These are phyloP conservation scores for Marmota flaviventris DNA, from an alignment of 2,113 vertebrate genomes.

Conservation along the genomic window DNA sequence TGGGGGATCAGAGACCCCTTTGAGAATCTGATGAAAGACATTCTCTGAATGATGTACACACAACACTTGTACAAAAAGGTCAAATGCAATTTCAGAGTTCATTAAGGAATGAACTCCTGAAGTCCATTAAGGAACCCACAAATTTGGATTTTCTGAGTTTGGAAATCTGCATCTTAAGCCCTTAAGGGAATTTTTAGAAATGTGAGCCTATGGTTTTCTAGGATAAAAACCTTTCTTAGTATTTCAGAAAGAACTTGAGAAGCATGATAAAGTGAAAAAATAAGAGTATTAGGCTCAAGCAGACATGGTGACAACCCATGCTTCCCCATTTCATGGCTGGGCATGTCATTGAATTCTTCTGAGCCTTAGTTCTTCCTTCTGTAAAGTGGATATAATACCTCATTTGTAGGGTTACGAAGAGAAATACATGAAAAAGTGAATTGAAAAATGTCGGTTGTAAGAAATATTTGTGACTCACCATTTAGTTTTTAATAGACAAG, in stretches of 20 bases:
- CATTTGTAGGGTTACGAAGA: neutral
- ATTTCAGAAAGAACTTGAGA: neutral
- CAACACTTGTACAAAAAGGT: neutral
- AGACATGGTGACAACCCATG: neutral
- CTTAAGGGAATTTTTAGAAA: neutral
- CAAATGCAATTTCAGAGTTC: conserved; percentile 9
- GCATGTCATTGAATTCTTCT: neutral
- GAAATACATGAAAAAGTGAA: conserved; percentile 20
- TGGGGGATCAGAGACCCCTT: neutral
- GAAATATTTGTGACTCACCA: neutral
- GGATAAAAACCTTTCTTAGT: neutral
- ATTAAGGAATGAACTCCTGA: neutral
- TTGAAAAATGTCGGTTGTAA: neutral
- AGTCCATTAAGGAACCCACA: neutral
- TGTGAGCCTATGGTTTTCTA: neutral
- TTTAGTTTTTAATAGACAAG: conserved; percentile 9
- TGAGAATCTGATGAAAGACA: neutral
- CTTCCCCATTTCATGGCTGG: neutral
- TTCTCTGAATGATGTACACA: neutral
- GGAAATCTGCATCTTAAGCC: conserved; percentile 15
- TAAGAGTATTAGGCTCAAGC: neutral
- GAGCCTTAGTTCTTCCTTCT: neutral
- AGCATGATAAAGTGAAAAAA: neutral
- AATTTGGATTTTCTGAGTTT: conserved; percentile 33
- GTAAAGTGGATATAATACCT: neutral